Evolutionary conservation across 2,888 invertebrate species (phyloP).

Genomic region (Pterobdella sp.): DNA sequence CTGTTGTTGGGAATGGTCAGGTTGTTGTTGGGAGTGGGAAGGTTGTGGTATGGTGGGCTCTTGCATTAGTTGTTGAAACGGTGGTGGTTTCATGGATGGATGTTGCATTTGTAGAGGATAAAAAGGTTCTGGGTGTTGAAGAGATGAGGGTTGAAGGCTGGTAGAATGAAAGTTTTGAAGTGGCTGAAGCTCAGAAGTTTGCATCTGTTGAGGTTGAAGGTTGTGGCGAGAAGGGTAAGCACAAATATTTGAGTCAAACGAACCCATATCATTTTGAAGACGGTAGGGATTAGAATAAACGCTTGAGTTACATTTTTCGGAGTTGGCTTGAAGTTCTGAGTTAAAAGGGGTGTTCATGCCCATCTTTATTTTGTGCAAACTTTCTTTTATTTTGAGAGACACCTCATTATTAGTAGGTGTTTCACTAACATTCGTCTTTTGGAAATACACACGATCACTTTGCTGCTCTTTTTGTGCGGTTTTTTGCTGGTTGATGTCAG

Average conservation of each 20-base stretch:
- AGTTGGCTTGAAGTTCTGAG: neutral
- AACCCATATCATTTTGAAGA: too few relatives aligned
- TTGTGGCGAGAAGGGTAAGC: neutral
- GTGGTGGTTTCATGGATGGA: neutral
- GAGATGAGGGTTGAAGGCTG: neutral
- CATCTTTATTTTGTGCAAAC: neutral
- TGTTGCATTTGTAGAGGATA: neutral
- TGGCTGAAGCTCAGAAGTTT: neutral
- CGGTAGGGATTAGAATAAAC: too few relatives aligned
- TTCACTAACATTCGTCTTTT: neutral
- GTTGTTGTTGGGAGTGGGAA: neutral
- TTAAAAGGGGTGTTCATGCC: neutral
- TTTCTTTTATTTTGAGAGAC: neutral
- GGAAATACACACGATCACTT: neutral
- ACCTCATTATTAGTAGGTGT: neutral
- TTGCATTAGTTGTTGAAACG: slow-evolving; percentile 12
- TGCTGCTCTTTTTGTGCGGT: neutral
- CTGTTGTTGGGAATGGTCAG: too few relatives aligned
- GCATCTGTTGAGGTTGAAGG: neutral
- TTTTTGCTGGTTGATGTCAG: neutral
- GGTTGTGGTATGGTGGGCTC: neutral
- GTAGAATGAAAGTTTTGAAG: neutral
- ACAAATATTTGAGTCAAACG: too few relatives aligned
- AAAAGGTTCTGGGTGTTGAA: too few relatives aligned
- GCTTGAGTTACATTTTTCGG: too few relatives aligned